A percentile compares a stretch with the other conserved stretches of the same genome.
phyloP scores from a whole-genome alignment of 2,797 vertebrate species.

The Cryptoblepharus egeriae region DNA sequence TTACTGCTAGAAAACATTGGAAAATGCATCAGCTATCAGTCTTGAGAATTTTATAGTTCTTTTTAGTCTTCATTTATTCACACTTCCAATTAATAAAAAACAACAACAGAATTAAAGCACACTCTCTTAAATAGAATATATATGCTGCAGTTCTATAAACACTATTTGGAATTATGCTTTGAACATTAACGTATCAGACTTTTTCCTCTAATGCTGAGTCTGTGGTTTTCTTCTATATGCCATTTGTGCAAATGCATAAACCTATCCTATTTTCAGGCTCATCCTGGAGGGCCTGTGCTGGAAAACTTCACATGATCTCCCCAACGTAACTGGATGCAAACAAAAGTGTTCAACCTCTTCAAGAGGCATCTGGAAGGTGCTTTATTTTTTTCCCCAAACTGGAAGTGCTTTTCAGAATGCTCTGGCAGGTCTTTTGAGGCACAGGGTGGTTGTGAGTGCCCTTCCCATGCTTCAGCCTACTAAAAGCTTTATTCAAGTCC shows the following conservation, averaged over 20 bases:
- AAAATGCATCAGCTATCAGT: slow-evolving; percentile 7
- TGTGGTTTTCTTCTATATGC: neutral
- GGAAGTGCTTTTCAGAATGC: too few species aligned
- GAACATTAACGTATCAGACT: neutral
- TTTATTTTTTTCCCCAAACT: too few species aligned
- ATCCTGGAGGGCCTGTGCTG: too few species aligned
- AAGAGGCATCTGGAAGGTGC: too few species aligned
- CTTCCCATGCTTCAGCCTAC: too few species aligned
- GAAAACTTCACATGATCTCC: too few species aligned
- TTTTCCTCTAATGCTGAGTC: neutral
- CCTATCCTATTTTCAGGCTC: neutral
- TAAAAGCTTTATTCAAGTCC: too few species aligned
- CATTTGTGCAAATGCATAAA: neutral
- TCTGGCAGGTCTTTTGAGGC: too few species aligned
- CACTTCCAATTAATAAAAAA: neutral
- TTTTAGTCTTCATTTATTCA: slow-evolving; percentile 11
- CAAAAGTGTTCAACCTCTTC: too few species aligned
- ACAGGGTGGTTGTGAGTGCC: too few species aligned
- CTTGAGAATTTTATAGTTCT: slow-evolving; percentile 4
- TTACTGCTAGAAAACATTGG: slow-evolving; percentile 18
- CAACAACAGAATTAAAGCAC: neutral
- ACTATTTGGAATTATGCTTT: neutral
- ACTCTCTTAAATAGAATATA: neutral
- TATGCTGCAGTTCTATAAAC: neutral
- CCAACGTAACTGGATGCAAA: too few species aligned